Evolutionary conservation across 2,113 vertebrate species (phyloP).

Genomic region (Aldabrachelys gigantea): DNA sequence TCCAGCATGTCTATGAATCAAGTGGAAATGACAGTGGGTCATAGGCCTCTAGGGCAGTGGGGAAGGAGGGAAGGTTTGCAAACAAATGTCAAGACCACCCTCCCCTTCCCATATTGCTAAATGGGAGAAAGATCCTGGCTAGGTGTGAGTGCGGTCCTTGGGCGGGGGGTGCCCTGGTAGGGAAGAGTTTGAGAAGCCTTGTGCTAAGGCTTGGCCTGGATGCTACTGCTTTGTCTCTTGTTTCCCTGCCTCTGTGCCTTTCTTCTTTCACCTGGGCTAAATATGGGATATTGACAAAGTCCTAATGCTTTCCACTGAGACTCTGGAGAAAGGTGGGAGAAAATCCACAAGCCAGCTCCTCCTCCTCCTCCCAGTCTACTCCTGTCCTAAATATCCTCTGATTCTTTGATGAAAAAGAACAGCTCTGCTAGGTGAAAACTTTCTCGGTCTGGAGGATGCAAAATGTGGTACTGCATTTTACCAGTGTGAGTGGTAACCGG

Average conservation of each 20-base stretch:
- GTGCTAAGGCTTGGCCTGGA: neutral
- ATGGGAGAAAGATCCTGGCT: neutral
- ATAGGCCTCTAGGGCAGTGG: neutral
- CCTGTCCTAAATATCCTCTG: neutral
- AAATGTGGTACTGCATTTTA: rapidly evolving
- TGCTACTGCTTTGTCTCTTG: neutral
- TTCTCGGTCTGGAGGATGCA: neutral
- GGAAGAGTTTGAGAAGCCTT: neutral
- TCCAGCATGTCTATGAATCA: neutral
- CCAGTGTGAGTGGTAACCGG: neutral
- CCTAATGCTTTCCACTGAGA: rapidly evolving
- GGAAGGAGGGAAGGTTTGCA: neutral
- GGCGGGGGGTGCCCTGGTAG: neutral
- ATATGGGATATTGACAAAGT: neutral
- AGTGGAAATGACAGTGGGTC: neutral
- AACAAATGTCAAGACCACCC: neutral
- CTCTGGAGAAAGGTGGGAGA: neutral
- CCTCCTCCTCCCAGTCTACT: neutral
- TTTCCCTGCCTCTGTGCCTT: neutral
- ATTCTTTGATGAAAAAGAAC: neutral
- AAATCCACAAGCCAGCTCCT: neutral
- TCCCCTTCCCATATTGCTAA: rapidly evolving
- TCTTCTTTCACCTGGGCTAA: neutral
- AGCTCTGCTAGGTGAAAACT: neutral
- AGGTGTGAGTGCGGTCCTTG: neutral